Evolutionary conservation across 2,797 vertebrate species (phyloP).

Genomic region (Lateolabrax maculatus): DNA sequence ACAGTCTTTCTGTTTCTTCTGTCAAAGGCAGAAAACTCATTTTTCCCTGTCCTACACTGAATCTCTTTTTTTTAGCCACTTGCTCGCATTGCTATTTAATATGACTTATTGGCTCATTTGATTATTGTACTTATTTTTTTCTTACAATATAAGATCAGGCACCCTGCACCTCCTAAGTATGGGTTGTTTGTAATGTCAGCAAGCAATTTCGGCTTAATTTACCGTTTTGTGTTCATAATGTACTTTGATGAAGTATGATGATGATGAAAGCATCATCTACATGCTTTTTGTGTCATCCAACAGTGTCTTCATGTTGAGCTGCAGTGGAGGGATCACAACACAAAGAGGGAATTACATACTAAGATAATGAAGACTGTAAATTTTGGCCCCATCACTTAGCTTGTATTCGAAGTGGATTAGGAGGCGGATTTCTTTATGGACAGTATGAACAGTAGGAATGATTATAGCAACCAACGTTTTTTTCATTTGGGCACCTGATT

Average conservation of each 20-base stretch:
- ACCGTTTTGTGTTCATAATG: too few species aligned
- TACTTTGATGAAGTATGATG: too few species aligned
- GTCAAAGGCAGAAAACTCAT: slow-evolving; percentile 20
- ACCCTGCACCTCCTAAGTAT: not conserved
- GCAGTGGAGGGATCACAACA: not conserved
- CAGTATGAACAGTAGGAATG: not conserved
- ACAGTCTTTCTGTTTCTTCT: slow-evolving; percentile 20
- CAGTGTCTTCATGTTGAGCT: not conserved
- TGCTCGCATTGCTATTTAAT: not conserved
- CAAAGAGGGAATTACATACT: not conserved
- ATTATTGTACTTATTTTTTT: not conserved
- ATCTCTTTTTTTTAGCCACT: slow-evolving; percentile 7
- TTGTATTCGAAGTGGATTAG: not conserved
- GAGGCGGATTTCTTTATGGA: not conserved
- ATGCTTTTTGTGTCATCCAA: not conserved
- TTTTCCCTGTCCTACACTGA: slow-evolving; percentile 12
- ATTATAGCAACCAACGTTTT: too few species aligned
- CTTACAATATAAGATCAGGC: not conserved
- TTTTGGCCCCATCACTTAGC: not conserved
- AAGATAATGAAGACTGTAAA: not conserved
- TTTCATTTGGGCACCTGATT: too few species aligned
- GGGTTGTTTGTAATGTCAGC: not conserved
- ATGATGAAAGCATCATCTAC: not conserved
- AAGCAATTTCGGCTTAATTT: not conserved
- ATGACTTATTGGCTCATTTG: not conserved